These are phyloP conservation scores for Oreochromis grahami DNA, from an alignment of 2,797 vertebrate genomes.

Conservation along the genomic window DNA sequence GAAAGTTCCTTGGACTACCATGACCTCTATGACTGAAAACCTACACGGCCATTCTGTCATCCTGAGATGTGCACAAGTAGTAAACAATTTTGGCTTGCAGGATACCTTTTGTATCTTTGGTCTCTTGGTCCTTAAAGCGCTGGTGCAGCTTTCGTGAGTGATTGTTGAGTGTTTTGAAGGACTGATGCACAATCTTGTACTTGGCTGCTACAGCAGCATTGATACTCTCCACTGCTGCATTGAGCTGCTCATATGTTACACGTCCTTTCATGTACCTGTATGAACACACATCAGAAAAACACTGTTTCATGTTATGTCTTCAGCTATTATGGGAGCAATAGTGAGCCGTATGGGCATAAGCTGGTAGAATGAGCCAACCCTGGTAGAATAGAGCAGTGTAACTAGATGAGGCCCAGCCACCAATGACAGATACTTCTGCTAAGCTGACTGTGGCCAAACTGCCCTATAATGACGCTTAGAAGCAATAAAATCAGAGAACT, in stretches of 20 bases:
- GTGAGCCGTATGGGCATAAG: neutral
- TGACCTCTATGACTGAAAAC: neutral
- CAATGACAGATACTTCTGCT: neutral
- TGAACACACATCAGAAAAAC: neutral
- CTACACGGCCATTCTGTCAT: neutral
- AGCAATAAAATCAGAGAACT: neutral
- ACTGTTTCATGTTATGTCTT: neutral
- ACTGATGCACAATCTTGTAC: constrained; percentile 84
- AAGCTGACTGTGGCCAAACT: neutral
- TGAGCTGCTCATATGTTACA: constrained; percentile 81
- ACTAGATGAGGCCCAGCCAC: neutral
- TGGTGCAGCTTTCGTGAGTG: constrained; percentile 74
- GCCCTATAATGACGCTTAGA: neutral
- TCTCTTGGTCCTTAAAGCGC: constrained; percentile 86
- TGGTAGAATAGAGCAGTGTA: neutral
- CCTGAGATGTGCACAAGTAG: neutral
- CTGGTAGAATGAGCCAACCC: neutral
- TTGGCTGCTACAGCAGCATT: constrained; percentile 82
- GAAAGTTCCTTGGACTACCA: neutral
- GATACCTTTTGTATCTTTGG: constrained; percentile 84
- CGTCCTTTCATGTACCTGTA: constrained; percentile 93
- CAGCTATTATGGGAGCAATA: neutral
- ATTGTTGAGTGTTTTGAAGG: constrained; percentile 71
- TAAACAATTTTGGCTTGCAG: neutral
- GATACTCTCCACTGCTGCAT: constrained; percentile 76